Evolutionary conservation across 2,888 invertebrate species (phyloP).

Genomic region (Rhagophthalmus giganteus): DNA sequence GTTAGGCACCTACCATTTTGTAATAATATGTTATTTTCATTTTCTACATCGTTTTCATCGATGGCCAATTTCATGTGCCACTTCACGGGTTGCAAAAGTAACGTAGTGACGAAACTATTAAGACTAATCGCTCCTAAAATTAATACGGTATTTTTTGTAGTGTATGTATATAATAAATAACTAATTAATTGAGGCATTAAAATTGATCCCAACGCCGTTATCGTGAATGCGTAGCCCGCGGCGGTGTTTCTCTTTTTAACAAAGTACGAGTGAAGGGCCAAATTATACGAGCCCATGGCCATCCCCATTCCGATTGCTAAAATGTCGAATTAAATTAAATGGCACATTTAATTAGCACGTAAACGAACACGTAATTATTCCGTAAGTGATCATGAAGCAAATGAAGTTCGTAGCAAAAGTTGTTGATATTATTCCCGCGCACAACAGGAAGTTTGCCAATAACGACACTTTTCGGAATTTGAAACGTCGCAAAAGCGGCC

Average conservation of each 20-base stretch:
- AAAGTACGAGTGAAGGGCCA: slow-evolving; percentile 70
- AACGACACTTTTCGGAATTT: slow-evolving; percentile 69
- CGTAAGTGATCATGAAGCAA: slow-evolving; percentile 65
- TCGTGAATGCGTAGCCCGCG: slow-evolving; percentile 65
- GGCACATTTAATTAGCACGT: not conserved
- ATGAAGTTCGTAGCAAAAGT: slow-evolving; percentile 60
- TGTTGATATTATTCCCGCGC: slow-evolving; percentile 63
- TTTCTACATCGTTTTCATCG: not conserved
- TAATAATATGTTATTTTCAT: too few species aligned
- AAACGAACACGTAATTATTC: slow-evolving; percentile 68
- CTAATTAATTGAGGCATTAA: slow-evolving; percentile 65
- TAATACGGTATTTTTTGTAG: slow-evolving; percentile 64
- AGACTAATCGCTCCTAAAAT: slow-evolving; percentile 63
- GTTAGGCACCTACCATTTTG: too few species aligned
- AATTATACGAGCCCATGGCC: slow-evolving; percentile 63
- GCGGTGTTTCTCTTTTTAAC: slow-evolving; percentile 62
- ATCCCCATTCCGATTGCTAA: slow-evolving; percentile 65
- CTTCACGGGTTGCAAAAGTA: slow-evolving; percentile 67
- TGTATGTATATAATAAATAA: slow-evolving; percentile 60
- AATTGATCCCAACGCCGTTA: slow-evolving; percentile 69
- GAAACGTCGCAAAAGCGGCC: slow-evolving; percentile 63
- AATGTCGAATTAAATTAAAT: too few species aligned
- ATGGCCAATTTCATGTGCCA: slow-evolving; percentile 61
- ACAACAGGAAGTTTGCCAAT: slow-evolving; percentile 60
- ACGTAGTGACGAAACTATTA: slow-evolving; percentile 63